A percentile compares a stretch with the other conserved stretches of the same genome.
Evolutionary conservation across 2,113 vertebrate genomes (phyloP).

Genomic region (Malaclemys terrapin): DNA sequence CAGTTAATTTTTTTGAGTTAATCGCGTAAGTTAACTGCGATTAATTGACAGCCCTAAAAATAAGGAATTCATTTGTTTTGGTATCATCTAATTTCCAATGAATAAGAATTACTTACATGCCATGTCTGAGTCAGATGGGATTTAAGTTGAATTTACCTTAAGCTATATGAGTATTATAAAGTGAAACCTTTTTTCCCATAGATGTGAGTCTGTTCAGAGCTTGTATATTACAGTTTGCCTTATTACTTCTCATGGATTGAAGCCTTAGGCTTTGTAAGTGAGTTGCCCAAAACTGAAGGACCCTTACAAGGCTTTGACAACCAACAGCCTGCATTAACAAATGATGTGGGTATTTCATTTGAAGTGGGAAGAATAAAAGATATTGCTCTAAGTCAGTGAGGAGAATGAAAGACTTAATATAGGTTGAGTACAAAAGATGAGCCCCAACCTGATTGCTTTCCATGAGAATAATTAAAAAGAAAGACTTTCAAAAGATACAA

Average conservation of each 20-base stretch:
- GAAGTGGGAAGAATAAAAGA: slow-evolving; percentile 71
- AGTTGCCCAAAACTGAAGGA: slow-evolving; percentile 63
- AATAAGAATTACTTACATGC: slow-evolving; percentile 83
- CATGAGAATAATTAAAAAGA: slow-evolving; percentile 63
- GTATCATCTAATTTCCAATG: slow-evolving; percentile 81
- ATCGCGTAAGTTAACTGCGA: too few relatives aligned
- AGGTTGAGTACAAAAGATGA: slow-evolving; percentile 59
- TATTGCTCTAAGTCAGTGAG: slow-evolving; percentile 59
- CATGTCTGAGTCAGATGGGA: slow-evolving; percentile 65
- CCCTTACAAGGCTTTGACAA: slow-evolving; percentile 57
- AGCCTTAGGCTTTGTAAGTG: slow-evolving; percentile 53
- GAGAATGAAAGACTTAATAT: slow-evolving; percentile 71
- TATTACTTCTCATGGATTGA: slow-evolving; percentile 62
- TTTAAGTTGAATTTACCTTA: slow-evolving; percentile 73
- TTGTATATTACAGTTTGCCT: slow-evolving; percentile 61
- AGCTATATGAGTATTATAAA: slow-evolving; percentile 61
- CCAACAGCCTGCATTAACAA: slow-evolving; percentile 69
- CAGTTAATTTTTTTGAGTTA: too few relatives aligned
- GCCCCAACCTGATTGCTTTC: slow-evolving; percentile 58
- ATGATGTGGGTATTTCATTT: slow-evolving; percentile 73
- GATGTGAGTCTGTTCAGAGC: slow-evolving; percentile 51
- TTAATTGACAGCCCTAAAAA: too few relatives aligned
- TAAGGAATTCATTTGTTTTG: slow-evolving; percentile 68
- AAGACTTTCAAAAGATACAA: slow-evolving; percentile 3
- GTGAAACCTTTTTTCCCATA: slow-evolving; percentile 55